Evolutionary conservation across 2,888 invertebrate genomes (phyloP).

Genomic region (Cephus pygmeus): DNA sequence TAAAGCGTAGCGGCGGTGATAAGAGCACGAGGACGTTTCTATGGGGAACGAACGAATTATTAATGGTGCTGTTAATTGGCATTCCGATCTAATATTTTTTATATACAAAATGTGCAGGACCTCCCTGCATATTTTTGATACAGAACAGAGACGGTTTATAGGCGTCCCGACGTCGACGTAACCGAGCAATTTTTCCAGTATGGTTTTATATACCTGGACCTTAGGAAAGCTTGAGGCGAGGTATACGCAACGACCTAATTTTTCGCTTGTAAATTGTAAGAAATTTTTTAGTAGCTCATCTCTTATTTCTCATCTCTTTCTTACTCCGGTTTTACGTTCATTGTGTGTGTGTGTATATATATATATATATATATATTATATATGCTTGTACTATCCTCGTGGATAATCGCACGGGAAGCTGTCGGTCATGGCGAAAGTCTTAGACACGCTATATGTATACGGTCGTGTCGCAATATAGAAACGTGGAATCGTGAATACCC

Average conservation of each 20-base stretch:
- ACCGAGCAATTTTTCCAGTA: not conserved
- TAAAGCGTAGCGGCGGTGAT: not conserved
- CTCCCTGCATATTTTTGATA: no score
- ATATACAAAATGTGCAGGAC: no score
- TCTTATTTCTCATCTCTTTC: not conserved
- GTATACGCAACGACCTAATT: not conserved
- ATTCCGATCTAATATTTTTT: not conserved
- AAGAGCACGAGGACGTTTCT: not conserved
- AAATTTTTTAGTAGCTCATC: not conserved
- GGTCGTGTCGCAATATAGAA: no score
- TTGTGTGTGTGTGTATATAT: no score
- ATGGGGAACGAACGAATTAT: not conserved
- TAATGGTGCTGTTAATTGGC: not conserved
- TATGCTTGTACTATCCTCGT: not conserved
- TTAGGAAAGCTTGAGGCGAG: not conserved
- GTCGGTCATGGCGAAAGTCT: no score
- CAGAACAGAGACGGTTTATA: not conserved
- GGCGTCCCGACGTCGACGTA: not conserved
- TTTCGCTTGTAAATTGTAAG: not conserved
- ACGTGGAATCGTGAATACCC: no score
- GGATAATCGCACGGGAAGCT: no score
- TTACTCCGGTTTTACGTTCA: not conserved
- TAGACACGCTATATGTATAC: no score
- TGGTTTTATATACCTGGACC: not conserved
- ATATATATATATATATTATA: not conserved